phyloP scores from a whole-genome alignment of 2,113 vertebrate species.

The Entomyzon cyanotis region DNA sequence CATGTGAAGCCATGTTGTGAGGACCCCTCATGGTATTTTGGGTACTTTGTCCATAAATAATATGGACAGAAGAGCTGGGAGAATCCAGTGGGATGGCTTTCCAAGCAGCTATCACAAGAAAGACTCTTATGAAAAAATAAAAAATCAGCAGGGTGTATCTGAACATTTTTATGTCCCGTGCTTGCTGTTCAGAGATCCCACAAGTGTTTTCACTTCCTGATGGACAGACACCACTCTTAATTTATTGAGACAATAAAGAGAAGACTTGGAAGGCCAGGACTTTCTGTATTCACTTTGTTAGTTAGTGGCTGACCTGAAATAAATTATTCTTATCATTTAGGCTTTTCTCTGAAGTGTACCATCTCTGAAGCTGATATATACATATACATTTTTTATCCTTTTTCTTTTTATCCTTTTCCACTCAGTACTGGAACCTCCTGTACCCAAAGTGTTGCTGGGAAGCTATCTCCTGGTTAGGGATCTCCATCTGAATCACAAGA shows the following conservation, averaged over 20 bases:
- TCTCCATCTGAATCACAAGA: background rate
- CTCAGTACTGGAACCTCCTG: background rate
- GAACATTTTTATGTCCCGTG: background rate
- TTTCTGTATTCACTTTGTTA: background rate
- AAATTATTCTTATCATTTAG: background rate
- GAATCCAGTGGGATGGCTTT: background rate
- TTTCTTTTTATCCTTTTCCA: background rate
- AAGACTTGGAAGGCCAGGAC: background rate
- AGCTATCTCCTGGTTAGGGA: background rate
- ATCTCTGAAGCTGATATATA: background rate
- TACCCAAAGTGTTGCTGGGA: background rate
- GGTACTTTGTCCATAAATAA: background rate
- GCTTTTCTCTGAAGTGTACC: background rate
- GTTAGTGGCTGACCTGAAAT: background rate
- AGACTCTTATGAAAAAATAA: background rate
- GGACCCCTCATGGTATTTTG: background rate
- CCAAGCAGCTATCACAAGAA: background rate
- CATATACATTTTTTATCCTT: background rate
- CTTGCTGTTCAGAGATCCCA: background rate
- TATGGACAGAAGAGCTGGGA: background rate
- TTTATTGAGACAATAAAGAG: background rate
- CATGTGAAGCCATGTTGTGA: background rate
- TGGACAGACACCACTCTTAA: background rate
- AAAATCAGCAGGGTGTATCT: background rate
- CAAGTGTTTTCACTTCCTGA: background rate